These are phyloP conservation scores for Trissolcus japonicus DNA, from an alignment of 2,888 invertebrate genomes.

Conservation along the genomic window DNA sequence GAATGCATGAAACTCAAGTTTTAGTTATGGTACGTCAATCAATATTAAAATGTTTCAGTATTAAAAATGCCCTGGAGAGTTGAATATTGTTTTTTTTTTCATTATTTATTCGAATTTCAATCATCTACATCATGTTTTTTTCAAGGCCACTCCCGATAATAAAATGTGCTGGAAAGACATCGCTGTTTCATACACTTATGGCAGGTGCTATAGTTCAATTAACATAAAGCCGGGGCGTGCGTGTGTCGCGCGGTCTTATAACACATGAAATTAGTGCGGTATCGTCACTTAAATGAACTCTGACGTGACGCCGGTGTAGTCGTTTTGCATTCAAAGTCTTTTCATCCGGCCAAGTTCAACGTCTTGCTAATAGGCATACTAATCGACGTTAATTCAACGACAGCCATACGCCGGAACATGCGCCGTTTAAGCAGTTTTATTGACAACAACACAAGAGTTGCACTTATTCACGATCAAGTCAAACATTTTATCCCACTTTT, in stretches of 20 bases:
- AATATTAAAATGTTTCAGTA: too few relatives aligned
- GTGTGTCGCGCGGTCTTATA: conserved; percentile 17
- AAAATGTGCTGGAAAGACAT: not conserved
- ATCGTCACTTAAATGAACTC: conserved; percentile 38
- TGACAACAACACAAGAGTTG: conserved; percentile 61
- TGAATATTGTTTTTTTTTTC: too few relatives aligned
- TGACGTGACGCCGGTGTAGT: conserved; percentile 31
- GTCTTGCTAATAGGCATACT: conserved; percentile 73
- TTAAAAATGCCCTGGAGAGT: too few relatives aligned
- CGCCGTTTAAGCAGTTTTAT: conserved; percentile 65
- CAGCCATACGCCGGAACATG: conserved; percentile 60
- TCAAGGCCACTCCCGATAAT: not conserved
- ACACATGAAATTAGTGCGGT: conserved; percentile 17
- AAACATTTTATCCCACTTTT: conserved; percentile 31
- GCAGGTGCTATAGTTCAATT: conserved; percentile 20
- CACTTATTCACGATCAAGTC: conserved; percentile 42
- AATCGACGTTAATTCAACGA: conserved; percentile 74
- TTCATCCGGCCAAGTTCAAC: conserved; percentile 68
- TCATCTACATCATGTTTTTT: too few relatives aligned
- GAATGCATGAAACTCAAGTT: too few relatives aligned
- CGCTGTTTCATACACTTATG: conserved; percentile 14
- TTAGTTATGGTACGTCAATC: too few relatives aligned
- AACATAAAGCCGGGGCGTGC: conserved; percentile 7
- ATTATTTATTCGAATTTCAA: too few relatives aligned
- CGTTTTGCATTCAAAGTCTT: conserved; percentile 55